Base-by-base conservation (phyloP, 2,888 invertebrate genomes). In the Merodon equestris region DNA sequence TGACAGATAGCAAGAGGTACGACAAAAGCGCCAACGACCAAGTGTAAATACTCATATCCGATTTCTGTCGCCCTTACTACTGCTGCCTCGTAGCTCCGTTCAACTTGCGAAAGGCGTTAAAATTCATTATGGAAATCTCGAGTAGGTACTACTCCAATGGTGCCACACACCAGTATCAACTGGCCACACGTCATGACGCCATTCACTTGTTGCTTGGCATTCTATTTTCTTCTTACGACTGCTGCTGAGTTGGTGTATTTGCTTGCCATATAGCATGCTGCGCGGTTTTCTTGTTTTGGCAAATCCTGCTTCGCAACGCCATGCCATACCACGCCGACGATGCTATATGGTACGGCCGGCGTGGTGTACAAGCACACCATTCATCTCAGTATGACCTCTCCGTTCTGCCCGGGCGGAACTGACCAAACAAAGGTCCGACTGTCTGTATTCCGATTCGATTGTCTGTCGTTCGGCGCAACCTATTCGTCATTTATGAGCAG, bases 81-180 rank as follows among this genome's bases (percentile, higher is more conserved):
- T 27, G 27, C 3, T 27, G 27, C 7, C 27, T 2, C 57, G 18
- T 61, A 64, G 61, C 48, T 56, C 63, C 71, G 71, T 72, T 40
- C 50, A 42, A 73, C 67, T 73, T 77, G 79, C 79, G 79, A 79
- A 79, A 79, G 79, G 79, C 79, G 79, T 79, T 79, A 74, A 79
- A 79, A 79, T 79, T 79, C 79, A 79, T 79, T 74, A 79, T 74
- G 74, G 79, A 70, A 63, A 70, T 74, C 68, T 79, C 60, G 74
- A 64, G 64, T 79, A 40, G 5, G 3, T 9, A 9, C n/a, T 7
- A n/a, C n/a, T n/a, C n/a, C n/a, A n/a, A n/a, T 9, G 36, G 36
- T 36, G 72, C 54, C 61, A 53, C 68, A n/a, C 54, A 36, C 73
- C 44, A 14, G 18, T 3, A 18, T 42, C 50, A 19, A 34, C 48